Evolutionary conservation across 2,888 invertebrate genomes (phyloP).

Genomic region (Tortrix viridana): DNA sequence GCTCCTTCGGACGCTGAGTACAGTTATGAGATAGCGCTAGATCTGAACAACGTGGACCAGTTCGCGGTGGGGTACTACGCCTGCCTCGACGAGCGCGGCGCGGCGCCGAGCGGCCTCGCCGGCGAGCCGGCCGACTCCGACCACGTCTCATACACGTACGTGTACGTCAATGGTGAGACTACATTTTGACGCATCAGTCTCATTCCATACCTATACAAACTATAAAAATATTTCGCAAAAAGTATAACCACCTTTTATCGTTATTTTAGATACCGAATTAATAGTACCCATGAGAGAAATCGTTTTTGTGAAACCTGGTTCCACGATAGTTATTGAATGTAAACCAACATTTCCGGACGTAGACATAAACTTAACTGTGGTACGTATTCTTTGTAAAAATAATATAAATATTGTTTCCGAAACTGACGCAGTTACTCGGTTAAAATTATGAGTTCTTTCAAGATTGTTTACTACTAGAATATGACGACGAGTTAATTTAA

Average conservation of each 20-base stretch:
- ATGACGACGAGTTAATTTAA: constrained; percentile 9
- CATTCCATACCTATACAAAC: constrained; percentile 28
- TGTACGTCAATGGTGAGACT: constrained; percentile 77
- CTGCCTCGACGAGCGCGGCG: constrained; percentile 71
- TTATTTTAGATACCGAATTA: constrained; percentile 71
- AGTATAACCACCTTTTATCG: constrained; percentile 41
- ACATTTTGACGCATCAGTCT: constrained; percentile 30
- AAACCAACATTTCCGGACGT: constrained; percentile 76
- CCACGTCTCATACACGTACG: constrained; percentile 69
- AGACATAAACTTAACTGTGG: constrained; percentile 63
- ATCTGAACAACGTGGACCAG: constrained; percentile 71
- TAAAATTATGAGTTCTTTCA: not conserved
- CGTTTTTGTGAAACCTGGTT: constrained; percentile 57
- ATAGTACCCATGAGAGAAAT: constrained; percentile 73
- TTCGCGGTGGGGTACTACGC: constrained; percentile 83
- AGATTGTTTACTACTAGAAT: not conserved
- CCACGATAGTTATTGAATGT: constrained; percentile 71
- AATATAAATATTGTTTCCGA: constrained; percentile 1
- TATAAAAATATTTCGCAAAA: constrained; percentile 29
- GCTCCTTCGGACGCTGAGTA: constrained; percentile 51
- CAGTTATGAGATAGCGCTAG: constrained; percentile 73
- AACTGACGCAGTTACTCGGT: not conserved
- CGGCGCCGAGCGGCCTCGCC: constrained; percentile 57
- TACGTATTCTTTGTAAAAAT: constrained; percentile 61
- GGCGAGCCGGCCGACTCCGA: constrained; percentile 67